Evolutionary conservation across 2,113 vertebrate genomes (phyloP), one percentile per base, ranked within the genome.

Genomic region (Anser brachyrhynchus): DNA sequence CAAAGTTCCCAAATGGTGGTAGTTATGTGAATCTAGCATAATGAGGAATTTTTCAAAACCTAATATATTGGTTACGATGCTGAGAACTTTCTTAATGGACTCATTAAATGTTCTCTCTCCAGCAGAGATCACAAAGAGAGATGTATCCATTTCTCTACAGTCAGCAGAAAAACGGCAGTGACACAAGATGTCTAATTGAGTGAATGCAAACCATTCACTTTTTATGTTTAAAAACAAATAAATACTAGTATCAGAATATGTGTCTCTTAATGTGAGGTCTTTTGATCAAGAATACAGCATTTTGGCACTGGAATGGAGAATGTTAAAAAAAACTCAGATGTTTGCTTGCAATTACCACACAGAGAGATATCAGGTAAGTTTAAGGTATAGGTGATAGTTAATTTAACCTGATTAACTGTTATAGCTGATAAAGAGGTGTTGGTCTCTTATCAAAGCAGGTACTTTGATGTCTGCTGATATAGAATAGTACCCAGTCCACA

Each of bases 401-500:
- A 70, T 89, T 23, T 87, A 43, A 55, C 41, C 52, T 55, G 58
- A 82, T 19, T 58, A 65, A 12, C 35, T 84, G 3, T 44, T 84
- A 13, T 3, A 86, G 33, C 41, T 92, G 59, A 84, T 79, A 84
- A 70, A 64, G 70, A 91, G 21, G 21, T 84, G 43, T 65, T 39
- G 5, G 19, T 84, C 39, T 92, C 59, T 74, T 86, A 77, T 84
- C 43, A 87, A 86, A 91, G 73, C 83, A 93, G 57, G 70, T 94
- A 54, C 46, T 90, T 90, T 92, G 49, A 52, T 93, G 71, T 86
- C 61, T 90, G 23, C 89, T 92, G 54, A 75, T 92, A 69, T 59
- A 73, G 78, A 89, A n/a, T 91, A 77, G 67, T 79, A 84, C 49
- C 12, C 62, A 62, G 73, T 87, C 88, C 70, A 87, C 75, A 69